Conservation (phyloP, 2,888 invertebrate genomes). For the Zaprionus lineosus region DNA sequence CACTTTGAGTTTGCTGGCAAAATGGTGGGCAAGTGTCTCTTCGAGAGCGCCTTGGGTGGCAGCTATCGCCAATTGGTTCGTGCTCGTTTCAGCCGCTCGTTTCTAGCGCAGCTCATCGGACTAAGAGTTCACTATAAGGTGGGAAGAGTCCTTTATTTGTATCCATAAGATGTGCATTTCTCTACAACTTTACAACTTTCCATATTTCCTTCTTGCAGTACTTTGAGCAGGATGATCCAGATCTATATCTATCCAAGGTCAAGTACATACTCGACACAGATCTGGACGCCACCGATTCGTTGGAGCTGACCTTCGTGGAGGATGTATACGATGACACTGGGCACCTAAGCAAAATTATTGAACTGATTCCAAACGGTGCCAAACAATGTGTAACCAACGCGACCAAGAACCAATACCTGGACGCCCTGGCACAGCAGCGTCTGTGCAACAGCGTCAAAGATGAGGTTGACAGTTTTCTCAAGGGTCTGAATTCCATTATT, state of each 20-base stretch:
- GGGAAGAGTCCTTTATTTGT: no score
- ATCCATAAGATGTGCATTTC: background rate
- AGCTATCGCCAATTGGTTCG: constrained; percentile 94
- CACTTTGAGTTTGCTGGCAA: constrained; percentile 97
- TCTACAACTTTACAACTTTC: background rate
- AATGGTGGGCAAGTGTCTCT: constrained; percentile 96
- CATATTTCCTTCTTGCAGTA: constrained; percentile 85
- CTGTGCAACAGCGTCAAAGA: constrained; percentile 91
- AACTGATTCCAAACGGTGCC: constrained; percentile 92
- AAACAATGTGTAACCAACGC: constrained; percentile 86
- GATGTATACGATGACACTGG: constrained; percentile 93
- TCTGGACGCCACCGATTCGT: constrained; percentile 88
- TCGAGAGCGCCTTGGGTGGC: constrained; percentile 95
- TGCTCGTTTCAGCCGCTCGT: constrained; percentile 94
- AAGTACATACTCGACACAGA: constrained; percentile 96
- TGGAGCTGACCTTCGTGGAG: constrained; percentile 94
- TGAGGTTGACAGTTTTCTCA: constrained; percentile 94
- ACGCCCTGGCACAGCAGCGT: constrained; percentile 94
- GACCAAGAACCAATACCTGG: constrained; percentile 89
- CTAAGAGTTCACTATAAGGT: constrained; percentile 96
- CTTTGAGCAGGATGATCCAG: constrained; percentile 98
- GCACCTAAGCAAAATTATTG: constrained; percentile 89
- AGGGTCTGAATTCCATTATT: constrained; percentile 94
- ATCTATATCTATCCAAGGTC: constrained; percentile 95
- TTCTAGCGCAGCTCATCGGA: constrained; percentile 96